Base-by-base conservation (phyloP, 2,113 vertebrate genomes). In the Antigone vipio region DNA sequence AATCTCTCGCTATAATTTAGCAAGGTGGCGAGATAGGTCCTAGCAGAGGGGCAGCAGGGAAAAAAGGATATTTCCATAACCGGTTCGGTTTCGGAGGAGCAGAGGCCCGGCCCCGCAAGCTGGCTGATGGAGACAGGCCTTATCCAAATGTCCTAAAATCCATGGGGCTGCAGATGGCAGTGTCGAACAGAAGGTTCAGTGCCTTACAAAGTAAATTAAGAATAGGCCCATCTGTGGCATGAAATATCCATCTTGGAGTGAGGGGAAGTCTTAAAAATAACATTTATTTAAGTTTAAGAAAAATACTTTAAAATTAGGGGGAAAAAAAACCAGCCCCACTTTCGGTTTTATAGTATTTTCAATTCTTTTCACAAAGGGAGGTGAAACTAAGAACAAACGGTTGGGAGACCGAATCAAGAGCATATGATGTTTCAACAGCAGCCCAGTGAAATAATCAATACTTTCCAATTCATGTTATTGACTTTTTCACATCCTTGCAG, bases 401-500 rank as follows among this genome's bases (percentile, higher is more conserved):
- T 56, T 93, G 89, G 78, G 91, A 94, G 85, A 92, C 87, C 85
- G 92, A 93, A 97, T 92, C 89, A 82, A 92, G 71, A 22, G 11
- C 67, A 34, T 40, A 30, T 1, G 62, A 93, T 89, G 88, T 66
- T 88, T 87, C 85, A 93, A 80, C 73, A 95, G 95, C 82, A 90
- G 71, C 89, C 77, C 58, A 56, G 91, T 5, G 5, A 97, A 97
- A 95, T 62, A 95, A 96, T 97, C 96, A 58, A 97, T 97, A 93
- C 56, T 83, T 91, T 95, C 91, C 97, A 93, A 95, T 96, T 97
- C 92, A 85, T 9, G 18, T 62, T 95, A 97, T 95, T 92, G 97
- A 97, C 89, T 95, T 93, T 29, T 73, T 81, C 91, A 79, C 88
- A 81, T 73, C 90, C 89, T 96, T 55, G 82, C 59, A 97, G 91